Evolutionary conservation across 2,797 vertebrate species (phyloP).

Genomic region (Phoebastria nigripes): DNA sequence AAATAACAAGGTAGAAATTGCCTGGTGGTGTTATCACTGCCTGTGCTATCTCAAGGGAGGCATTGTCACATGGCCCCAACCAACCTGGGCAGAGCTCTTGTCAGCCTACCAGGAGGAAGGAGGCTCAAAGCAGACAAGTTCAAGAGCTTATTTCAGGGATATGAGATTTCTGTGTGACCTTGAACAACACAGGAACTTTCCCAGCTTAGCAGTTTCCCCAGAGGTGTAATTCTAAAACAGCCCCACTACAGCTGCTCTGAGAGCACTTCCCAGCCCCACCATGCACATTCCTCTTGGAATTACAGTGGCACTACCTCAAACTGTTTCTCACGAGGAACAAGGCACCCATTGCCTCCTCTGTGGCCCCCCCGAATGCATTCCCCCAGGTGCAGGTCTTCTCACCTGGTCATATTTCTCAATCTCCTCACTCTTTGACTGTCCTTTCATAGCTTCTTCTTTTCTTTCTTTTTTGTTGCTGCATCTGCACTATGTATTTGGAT

Average conservation of each 20-base stretch:
- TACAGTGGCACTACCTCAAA: not conserved
- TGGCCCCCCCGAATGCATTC: fast-evolving
- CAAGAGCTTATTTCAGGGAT: not conserved
- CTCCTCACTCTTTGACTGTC: not conserved
- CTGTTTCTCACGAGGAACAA: not conserved
- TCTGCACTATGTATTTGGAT: not conserved
- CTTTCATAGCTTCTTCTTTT: not conserved
- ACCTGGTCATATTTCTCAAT: not conserved
- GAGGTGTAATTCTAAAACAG: conserved; percentile 3
- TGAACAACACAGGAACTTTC: conserved; percentile 5
- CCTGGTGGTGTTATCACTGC: not conserved
- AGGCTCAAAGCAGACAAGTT: not conserved
- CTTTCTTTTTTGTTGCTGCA: not conserved
- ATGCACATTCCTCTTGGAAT: not conserved
- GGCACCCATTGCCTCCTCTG: not conserved
- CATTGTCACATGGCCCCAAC: not conserved
- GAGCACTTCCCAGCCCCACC: not conserved
- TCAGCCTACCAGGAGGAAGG: not conserved
- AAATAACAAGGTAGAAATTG: not conserved
- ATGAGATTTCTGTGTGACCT: not conserved
- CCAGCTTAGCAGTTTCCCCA: conserved; percentile 18
- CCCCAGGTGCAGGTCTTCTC: not conserved
- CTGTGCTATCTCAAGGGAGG: not conserved
- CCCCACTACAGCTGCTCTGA: not conserved
- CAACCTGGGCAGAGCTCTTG: not conserved